Evolutionary conservation across 2,888 invertebrate species (phyloP).

Genomic region (Polia nebulosa): DNA sequence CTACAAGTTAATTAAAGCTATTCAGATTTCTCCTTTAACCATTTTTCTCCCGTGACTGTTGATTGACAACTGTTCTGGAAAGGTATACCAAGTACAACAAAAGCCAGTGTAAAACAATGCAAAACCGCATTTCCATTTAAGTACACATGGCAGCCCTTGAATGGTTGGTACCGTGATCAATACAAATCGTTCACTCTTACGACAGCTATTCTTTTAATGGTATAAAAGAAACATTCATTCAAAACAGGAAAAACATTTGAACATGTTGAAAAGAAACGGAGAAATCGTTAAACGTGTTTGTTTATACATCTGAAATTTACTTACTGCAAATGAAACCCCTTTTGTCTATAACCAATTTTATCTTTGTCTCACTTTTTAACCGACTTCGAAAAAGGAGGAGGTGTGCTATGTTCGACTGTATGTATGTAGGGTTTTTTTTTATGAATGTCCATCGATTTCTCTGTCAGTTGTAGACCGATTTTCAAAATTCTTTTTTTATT

Average conservation of each 20-base stretch:
- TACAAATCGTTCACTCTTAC: slow-evolving; percentile 32
- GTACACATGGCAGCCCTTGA: slow-evolving; percentile 15
- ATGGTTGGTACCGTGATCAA: slow-evolving; percentile 9
- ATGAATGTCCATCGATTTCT: too few relatives aligned
- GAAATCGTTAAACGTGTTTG: too few relatives aligned
- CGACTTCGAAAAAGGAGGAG: too few relatives aligned
- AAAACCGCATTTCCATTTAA: slow-evolving; percentile 9
- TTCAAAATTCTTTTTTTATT: too few relatives aligned
- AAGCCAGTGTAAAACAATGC: slow-evolving; percentile 8
- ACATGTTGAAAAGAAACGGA: neutral
- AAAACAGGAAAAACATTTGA: neutral
- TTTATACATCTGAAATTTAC: neutral
- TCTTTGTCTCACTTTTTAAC: too few relatives aligned
- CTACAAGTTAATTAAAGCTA: slow-evolving; percentile 9
- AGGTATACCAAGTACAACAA: slow-evolving; percentile 3
- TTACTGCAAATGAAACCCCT: too few relatives aligned
- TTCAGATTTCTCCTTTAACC: slow-evolving; percentile 5
- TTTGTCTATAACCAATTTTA: too few relatives aligned
- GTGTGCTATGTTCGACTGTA: too few relatives aligned
- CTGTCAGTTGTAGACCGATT: too few relatives aligned
- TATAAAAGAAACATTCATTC: slow-evolving; percentile 13
- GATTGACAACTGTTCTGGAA: neutral
- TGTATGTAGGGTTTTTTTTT: too few relatives aligned
- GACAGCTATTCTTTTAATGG: slow-evolving; percentile 28
- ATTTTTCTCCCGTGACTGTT: slow-evolving; percentile 2